Base-by-base conservation (phyloP, 1,140 invertebrate species). In the Neotoxoptera formosana region DNA sequence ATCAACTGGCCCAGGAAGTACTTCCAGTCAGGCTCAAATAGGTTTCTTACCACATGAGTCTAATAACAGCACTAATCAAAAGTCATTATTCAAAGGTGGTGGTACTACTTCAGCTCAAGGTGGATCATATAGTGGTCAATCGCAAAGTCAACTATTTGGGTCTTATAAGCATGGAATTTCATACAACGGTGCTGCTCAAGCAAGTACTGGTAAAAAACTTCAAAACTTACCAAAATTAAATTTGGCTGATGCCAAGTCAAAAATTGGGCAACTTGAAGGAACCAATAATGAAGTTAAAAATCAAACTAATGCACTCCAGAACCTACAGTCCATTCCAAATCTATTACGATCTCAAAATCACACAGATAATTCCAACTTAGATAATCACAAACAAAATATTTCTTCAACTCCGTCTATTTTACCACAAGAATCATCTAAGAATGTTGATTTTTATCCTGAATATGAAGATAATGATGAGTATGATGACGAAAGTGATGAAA, bases 21-120 rank as follows among this genome's bases (percentile, higher is more conserved):
- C 97, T 0, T 98, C 97, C 4, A 98, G 97, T 56, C 97, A 98
- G 95, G 97, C 97, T 30, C 97, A 98, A 95, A 98, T 98, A 83
- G 97, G 97, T 9, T 98, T 98, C 94, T 96, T 97, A 89, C 97
- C 97, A 0, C 97, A 97, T 94, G 96, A 96, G 95, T 95, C 97
- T 95, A 94, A 95, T 93, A 95, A 96, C 25, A 94, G 95, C 84
- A 94, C 96, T 93, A 92, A 94, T 87, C 95, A 95, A 94, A 94
- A 93, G 17, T 95, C 95, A 51, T 96, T 97, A 60, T 97, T 97
- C 94, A 96, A 96, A 94, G 97, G 97, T 7, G 97, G 97, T 25
- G 97, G 97, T 20, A 96, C 96, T 93, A 97, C 97, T 0, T 97
- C 97, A 21, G 97, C 97, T 7, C 97, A 97, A 95, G 97, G 97